Evolutionary conservation across 2,888 invertebrate genomes (phyloP), one percentile per base, ranked within the genome.

Genomic region (Xylota segnis): DNA sequence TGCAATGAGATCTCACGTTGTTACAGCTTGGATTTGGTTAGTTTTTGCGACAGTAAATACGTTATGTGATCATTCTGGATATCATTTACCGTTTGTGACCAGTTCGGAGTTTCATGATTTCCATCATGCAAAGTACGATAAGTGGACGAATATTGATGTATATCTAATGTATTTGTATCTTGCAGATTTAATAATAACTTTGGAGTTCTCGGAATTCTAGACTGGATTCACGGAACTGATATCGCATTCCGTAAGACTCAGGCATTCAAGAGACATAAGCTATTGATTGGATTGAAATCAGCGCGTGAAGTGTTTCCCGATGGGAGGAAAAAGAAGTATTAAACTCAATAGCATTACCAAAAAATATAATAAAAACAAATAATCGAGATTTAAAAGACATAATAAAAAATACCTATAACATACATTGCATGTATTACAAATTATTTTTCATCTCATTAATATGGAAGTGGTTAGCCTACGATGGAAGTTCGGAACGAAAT

Each of bases 91-190:
- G 1, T 95, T 96, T 91, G 94, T 96, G 89, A 95, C 95, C 0
- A 96, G 96, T 5, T 96, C 97, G 10, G 96, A 97, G 90, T 96
- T 96, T 4, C 97, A 97, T 90, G 97, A 97, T 92, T 97, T 95
- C 90, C 97, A 97, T 91, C 97, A 97, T 91, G 94, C 96, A 88
- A 97, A 96, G 96, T 96, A 92, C 7, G n/a, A 54, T 27, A 72
- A 23, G 10, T 40, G 12, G 10, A 12, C 10, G 10, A 50, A 9
- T 14, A 5, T 37, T 16, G 14, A 9, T 29, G n/a, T 58, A 50
- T 14, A 23, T 50, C 18, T 50, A 23, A 23, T 16, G 0, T 12
- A 23, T 7, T 56, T 54, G 34, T 1, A 27, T 32, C 3, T 47
- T 27, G 12, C 12, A 79, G 79, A 40, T 79, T 79, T 5, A 79